Conservation (phyloP, 2,888 invertebrate genomes). For the Meganola albula region DNA sequence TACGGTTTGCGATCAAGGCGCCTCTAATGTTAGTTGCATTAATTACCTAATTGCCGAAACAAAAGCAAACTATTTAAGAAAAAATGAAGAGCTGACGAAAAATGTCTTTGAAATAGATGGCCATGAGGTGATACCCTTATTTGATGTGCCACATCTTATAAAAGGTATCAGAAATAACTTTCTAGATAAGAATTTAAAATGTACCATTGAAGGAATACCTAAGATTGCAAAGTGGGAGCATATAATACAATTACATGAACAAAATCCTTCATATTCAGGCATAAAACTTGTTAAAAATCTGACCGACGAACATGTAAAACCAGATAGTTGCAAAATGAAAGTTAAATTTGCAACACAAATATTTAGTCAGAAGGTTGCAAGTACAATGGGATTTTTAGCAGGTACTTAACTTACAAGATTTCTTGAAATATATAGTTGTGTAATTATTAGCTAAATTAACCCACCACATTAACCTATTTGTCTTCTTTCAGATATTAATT, state of each 20-base stretch:
- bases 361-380: too few species aligned
- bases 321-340: background rate
- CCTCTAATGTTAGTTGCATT: conserved; percentile 11
- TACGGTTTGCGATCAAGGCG: conserved; percentile 12
- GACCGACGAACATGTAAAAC: conserved; percentile 1
- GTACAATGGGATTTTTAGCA: too few species aligned
- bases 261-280: background rate
- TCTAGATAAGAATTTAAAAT: conserved; percentile 4
- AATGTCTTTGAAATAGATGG: conserved; percentile 2
- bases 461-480: too few species aligned
- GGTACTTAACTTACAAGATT: too few species aligned
- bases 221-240: conserved; percentile 8
- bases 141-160: conserved; percentile 11
- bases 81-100: background rate
- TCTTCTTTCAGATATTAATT: too few species aligned
- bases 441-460: too few species aligned
- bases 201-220: conserved; percentile 2
- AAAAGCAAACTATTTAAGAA: background rate
- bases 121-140: conserved; percentile 3
- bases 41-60: conserved; percentile 5
- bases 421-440: too few species aligned
- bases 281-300: conserved; percentile 1
- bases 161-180: conserved; percentile 11
- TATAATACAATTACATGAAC: background rate
- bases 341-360: conserved; percentile 8